Percentiles rank a stretch among this genome's conserved stretches.
Conservation (phyloP, 2,113 vertebrate species). For the Casuarius casuarius region DNA sequence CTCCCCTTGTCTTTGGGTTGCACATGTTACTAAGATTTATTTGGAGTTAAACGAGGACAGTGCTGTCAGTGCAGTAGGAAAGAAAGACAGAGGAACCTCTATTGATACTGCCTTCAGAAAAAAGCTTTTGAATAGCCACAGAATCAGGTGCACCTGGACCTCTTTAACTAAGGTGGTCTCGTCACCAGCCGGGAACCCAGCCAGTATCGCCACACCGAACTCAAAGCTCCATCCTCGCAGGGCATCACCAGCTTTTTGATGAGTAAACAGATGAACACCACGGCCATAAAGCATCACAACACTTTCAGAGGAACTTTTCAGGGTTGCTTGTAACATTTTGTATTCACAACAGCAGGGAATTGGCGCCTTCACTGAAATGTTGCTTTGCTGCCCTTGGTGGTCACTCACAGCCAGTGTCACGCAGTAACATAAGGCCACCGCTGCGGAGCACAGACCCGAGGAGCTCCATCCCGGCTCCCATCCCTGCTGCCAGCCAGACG, state of each 20-base stretch:
- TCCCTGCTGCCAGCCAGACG: rapidly evolving
- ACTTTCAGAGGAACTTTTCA: rapidly evolving
- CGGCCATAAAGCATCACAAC: not conserved
- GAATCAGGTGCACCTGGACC: not conserved
- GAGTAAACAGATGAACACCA: not conserved
- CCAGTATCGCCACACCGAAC: not conserved
- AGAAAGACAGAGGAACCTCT: not conserved
- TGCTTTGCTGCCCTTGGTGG: not conserved
- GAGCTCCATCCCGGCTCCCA: not conserved
- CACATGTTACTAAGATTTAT: not conserved
- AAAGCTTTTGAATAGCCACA: not conserved
- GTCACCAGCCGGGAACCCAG: not conserved
- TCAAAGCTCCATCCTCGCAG: not conserved
- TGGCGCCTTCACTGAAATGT: rapidly evolving
- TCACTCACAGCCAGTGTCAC: not conserved
- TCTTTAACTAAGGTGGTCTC: not conserved
- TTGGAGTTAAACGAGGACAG: constrained; percentile 19
- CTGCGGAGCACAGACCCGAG: rapidly evolving
- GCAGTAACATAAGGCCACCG: not conserved
- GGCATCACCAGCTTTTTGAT: not conserved
- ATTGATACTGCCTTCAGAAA: not conserved
- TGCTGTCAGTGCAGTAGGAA: not conserved
- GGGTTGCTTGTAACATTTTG: not conserved
- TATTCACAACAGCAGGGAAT: not conserved
- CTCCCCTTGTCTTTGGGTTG: not conserved